Evolutionary conservation across 2,113 vertebrate species (phyloP).

Genomic region (Hiodon tergisus): DNA sequence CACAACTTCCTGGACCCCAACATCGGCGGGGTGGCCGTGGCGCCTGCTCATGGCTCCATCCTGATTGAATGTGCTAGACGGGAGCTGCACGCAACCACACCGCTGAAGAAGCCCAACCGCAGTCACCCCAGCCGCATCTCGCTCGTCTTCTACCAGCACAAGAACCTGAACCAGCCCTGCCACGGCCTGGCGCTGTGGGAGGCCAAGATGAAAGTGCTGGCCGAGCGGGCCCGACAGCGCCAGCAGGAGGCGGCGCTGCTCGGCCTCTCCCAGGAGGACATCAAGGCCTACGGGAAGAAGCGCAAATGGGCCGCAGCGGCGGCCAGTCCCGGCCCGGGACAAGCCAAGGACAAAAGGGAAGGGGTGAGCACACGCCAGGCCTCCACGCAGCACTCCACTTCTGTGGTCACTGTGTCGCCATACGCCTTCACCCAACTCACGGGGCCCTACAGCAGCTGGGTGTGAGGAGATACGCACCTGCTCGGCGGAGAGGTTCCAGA

Average conservation of each 20-base stretch:
- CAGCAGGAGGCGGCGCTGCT: conserved; percentile 87
- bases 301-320: conserved; percentile 79
- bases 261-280: conserved; percentile 80
- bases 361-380: conserved; percentile 76
- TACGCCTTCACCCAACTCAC: conserved; percentile 96
- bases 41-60: conserved; percentile 87
- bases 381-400: conserved; percentile 79
- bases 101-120: conserved; percentile 90
- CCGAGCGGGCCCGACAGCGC: conserved; percentile 76
- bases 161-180: conserved; percentile 95
- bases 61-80: conserved; percentile 91
- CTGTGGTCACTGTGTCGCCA: conserved; percentile 87
- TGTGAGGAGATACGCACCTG: conserved; percentile 58
- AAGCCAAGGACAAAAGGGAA: conserved; percentile 60
- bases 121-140: conserved; percentile 94
- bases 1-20: conserved; percentile 97
- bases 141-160: conserved; percentile 99
- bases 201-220: conserved; percentile 94
- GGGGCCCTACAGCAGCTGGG: conserved; percentile 92
- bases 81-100: conserved; percentile 93
- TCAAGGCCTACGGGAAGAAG: conserved; percentile 86
- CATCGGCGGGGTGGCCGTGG: conserved; percentile 91
- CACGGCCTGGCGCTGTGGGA: conserved; percentile 95
- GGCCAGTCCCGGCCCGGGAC: conserved; percentile 69
- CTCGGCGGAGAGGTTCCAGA: not conserved